Base-by-base conservation (phyloP, 2,797 vertebrate species). In the Sebastes alutus region DNA sequence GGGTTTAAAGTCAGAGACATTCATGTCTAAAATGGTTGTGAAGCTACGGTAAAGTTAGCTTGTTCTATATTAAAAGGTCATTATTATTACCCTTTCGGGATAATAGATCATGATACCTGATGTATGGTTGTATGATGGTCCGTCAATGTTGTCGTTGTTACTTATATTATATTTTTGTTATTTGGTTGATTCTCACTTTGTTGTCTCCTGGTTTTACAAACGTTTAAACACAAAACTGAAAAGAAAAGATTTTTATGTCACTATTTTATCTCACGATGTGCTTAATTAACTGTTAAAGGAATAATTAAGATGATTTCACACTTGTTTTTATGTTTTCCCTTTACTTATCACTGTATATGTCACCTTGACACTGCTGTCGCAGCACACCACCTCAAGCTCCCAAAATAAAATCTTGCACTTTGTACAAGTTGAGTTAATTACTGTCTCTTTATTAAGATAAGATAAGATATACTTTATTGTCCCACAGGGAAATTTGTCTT, bases 341-440 rank as follows among this genome's bases (percentile, higher is more conserved):
- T 20, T 7, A 69, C 11, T 58, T 63, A 25, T 72, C 25, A 59
- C n/a, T 77, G 42, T 65, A 54, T 60, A 18, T 74, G 60, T 58
- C 68, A 55, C 23, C 1, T 46, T 64, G 7, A 76, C 16, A 55
- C 62, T 33, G 27, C 38, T 74, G 10, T 62, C 38, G 33, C 11
- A 25, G 35, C 55, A 69, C 55, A 49, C 13, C 69, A 75, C 61
- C 60, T 87, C 32, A 82, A 82, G 58, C 22, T 2, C 23, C 61
- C 60, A 66, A 14, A 90, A 88, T 91, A 78, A 92, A 91, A 80
- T 22, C 30, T 62, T 79, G n/a, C 61, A 82, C 61, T 75, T 81
- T 49, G 64, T 32, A 68, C 7, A 75, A 61, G n/a, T 25, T 70
- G 42, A 62, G 7, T 62, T 52, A 56, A 49, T 56, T 1, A 13